Evolutionary conservation across 2,888 invertebrate species (phyloP).

Genomic region (Pheosia gnoma): DNA sequence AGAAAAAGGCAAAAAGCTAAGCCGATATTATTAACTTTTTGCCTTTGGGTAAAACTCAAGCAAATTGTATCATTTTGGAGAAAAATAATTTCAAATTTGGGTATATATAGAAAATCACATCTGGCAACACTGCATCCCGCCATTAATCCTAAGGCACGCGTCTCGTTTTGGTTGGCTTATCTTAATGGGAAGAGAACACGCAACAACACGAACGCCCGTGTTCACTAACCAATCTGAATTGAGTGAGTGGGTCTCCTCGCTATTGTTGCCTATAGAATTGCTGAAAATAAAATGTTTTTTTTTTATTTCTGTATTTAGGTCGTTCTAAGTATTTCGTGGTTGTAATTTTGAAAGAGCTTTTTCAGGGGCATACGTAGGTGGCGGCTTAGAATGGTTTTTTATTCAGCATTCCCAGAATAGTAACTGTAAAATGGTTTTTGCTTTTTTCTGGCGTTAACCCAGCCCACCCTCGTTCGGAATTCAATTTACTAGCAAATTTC

Average conservation of each 20-base stretch:
- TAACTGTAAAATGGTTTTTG: background rate
- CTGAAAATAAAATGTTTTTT: slow-evolving; percentile 1
- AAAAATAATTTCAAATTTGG: too few species aligned
- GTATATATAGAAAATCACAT: too few species aligned
- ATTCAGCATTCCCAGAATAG: background rate
- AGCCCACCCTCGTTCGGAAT: too few species aligned
- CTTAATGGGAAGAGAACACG: slow-evolving; percentile 66
- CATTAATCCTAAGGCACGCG: slow-evolving; percentile 66
- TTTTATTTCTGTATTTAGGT: background rate
- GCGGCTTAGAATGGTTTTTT: background rate
- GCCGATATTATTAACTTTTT: too few species aligned
- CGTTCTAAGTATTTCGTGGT: too few species aligned
- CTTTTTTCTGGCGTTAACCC: background rate
- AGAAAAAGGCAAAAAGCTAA: too few species aligned
- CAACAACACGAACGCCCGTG: slow-evolving; percentile 51
- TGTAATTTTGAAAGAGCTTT: slow-evolving; percentile 1
- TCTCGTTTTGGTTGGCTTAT: slow-evolving; percentile 67
- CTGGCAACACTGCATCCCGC: slow-evolving; percentile 62
- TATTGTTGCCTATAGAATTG: slow-evolving; percentile 23
- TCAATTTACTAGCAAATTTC: too few species aligned
- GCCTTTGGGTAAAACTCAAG: too few species aligned
- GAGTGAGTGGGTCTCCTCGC: slow-evolving; percentile 39
- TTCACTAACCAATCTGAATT: slow-evolving; percentile 50
- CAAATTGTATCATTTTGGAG: too few species aligned
- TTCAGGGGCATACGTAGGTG: background rate